Evolutionary conservation across 2,113 vertebrate genomes (phyloP), one percentile per base, ranked within the genome.

Genomic region (Phasianus colchicus): DNA sequence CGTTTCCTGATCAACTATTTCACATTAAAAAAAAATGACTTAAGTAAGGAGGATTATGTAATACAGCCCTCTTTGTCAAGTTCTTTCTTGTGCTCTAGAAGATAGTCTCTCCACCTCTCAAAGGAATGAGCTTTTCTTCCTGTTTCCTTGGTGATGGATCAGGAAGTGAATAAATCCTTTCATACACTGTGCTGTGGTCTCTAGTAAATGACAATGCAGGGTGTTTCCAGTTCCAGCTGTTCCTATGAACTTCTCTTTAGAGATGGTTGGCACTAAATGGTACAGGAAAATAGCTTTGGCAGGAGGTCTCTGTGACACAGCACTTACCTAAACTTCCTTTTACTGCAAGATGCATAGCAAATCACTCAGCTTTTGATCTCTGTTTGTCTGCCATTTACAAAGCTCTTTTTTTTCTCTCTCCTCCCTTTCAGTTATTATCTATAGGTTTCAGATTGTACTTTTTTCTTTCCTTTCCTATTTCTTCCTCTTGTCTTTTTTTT

Each of bases 121-220:
- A 66, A 79, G 15, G 13, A 80, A 3, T 15, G 20, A 63, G 17
- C 12, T 89, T 83, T 71, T 34, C 16, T 22, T 76, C 22, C 45
- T 15, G 2, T 71, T 93, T 91, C 76, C 40, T 75, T 10, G 0
- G 32, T 34, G 29, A 71, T 22, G 24, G 54, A 66, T 30, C 14
- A 29, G 36, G 24, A 95, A 89, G 42, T 3, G 11, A 86, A 66
- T 22, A 32, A 85, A 50, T 22, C 14, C 29, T 20, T 80, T 18
- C 48, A 70, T 13, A 64, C 24, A 45, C 3, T 9, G 73, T 67
- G 34, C 29, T 80, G 34, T 36, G 6, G 20, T 67, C 20, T 73
- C 24, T 57, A 4, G 14, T 76, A 47, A 69, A 42, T 65, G 12
- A 45, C 4, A 60, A 24, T 1, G 1, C 0, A 5, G 7, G 16